Evolutionary conservation across 2,888 invertebrate species (phyloP).

Genomic region (Oscheius sp.): DNA sequence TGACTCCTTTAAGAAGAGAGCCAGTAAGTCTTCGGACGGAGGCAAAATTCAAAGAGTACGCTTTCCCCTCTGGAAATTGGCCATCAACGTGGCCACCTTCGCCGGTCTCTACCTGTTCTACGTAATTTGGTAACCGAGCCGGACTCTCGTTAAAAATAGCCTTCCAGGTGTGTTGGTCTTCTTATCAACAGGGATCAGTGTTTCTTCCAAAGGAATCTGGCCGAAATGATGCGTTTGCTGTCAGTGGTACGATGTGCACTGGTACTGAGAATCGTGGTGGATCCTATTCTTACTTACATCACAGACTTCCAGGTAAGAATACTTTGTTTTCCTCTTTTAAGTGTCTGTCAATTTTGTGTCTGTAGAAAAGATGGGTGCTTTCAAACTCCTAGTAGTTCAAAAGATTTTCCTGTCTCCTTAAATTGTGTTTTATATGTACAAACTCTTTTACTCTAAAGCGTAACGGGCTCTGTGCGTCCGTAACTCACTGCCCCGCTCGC

Average conservation of each 20-base stretch:
- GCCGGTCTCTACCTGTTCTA: conserved; percentile 67
- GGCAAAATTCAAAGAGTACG: conserved; percentile 44
- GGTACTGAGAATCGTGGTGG: conserved; percentile 63
- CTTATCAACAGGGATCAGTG: conserved; percentile 58
- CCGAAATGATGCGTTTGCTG: conserved; percentile 61
- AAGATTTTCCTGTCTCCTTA: background rate
- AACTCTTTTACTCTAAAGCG: too few relatives aligned
- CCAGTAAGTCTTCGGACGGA: conserved; percentile 23
- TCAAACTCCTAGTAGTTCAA: background rate
- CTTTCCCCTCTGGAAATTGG: conserved; percentile 71
- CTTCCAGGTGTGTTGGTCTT: conserved; percentile 61
- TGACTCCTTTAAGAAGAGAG: conserved; percentile 58
- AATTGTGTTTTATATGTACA: too few relatives aligned
- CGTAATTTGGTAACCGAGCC: conserved; percentile 60
- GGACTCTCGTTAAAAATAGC: background rate
- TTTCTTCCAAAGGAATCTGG: conserved; percentile 62
- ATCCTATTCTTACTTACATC: conserved; percentile 67
- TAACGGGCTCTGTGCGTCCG: too few relatives aligned
- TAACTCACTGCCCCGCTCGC: too few relatives aligned
- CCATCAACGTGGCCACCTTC: conserved; percentile 69
- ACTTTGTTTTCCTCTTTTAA: background rate
- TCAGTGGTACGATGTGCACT: conserved; percentile 56
- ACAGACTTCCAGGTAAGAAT: conserved; percentile 66
- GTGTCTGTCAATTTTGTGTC: background rate
- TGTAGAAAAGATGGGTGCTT: background rate